These are phyloP conservation scores for Sylvia borin DNA, from an alignment of 2,797 vertebrate species.

Conservation along the genomic window DNA sequence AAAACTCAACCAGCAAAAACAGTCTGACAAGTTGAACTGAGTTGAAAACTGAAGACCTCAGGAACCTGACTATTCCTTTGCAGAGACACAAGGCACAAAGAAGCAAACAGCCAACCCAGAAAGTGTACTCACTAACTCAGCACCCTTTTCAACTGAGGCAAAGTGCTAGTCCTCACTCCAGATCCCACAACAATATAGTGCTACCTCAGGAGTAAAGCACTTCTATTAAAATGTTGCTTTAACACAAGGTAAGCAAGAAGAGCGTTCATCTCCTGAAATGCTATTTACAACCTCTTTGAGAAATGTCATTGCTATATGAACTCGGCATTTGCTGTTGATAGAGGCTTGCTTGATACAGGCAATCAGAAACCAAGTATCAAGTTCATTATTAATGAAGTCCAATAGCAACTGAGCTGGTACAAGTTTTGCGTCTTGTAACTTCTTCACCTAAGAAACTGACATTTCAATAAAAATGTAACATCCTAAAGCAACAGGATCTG, in stretches of 20 bases:
- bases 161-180: background rate
- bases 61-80: background rate
- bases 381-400: background rate
- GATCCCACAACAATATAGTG: background rate
- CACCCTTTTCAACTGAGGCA: background rate
- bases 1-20: background rate
- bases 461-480: background rate
- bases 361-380: background rate
- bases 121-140: background rate
- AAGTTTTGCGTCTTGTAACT: background rate
- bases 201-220: accelerated
- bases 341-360: background rate
- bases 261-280: background rate
- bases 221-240: background rate
- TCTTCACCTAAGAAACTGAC: background rate
- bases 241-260: background rate
- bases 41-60: background rate
- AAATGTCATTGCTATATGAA: background rate
- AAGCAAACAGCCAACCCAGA: background rate
- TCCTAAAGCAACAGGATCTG: background rate
- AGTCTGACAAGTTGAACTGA: background rate
- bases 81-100: background rate
- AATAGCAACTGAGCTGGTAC: background rate
- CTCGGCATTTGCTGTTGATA: background rate
- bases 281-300: background rate